Evolutionary conservation across 2,113 vertebrate genomes (phyloP), one percentile per base, ranked within the genome.

Genomic region (Thalassoma bifasciatum): DNA sequence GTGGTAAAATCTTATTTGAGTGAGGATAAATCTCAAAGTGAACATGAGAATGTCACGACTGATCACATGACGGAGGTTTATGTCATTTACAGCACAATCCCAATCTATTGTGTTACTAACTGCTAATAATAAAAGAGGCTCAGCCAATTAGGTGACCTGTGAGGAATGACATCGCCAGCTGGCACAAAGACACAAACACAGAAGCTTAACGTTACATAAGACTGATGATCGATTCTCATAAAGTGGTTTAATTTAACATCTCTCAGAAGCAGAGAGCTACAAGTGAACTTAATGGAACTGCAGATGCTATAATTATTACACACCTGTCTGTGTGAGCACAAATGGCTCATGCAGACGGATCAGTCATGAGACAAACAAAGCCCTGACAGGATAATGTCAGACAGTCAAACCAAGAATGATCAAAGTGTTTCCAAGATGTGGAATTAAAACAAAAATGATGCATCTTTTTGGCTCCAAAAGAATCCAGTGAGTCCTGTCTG

Each of bases 1-100:
- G 57, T 12, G 14, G 3, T 26, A 63, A 50, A 37, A 40, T 63
- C 42, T 74, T 47, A 54, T 44, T 19, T n/a, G 63, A 72, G 19
- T 23, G 34, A 0, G 51, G 46, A 53, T 51, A 74, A 71, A 77
- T 34, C 19, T 64, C 46, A 34, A 30, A 59, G 17, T 7, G 61
- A 60, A 65, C 59, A 52, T 52, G 4, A 34, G 36, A 54, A 36
- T 60, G 54, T 61, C 59, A 60, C 14, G 36, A 54, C 30, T 22
- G 19, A 58, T 37, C 46, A 53, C 56, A 5, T 5, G 13, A 19
- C 40, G 21, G 46, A 56, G 6, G 11, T 40, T 54, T 16, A 9
- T 22, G 23, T 50, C 36, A 24, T 67, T 59, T 10, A n/a, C 22
- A 24, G 42, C 57, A 64, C 37, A 26, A 50, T 16, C 4, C 0